phyloP scores from a whole-genome alignment of 64 coral and sea anemone genomes.

The Dendrophyllia cribrosa region DNA sequence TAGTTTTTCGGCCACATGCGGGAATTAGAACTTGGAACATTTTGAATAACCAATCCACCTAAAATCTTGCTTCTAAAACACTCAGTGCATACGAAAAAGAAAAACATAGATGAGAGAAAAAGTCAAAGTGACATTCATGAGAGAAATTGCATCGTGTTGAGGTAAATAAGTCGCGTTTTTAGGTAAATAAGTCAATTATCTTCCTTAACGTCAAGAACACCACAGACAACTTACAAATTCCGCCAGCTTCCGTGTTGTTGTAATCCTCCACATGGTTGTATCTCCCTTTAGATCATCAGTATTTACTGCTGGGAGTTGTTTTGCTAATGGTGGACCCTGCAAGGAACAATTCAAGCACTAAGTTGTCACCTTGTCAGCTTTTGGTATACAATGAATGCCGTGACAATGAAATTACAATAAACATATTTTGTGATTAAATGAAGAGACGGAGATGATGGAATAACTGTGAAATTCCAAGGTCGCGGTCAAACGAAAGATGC shows the following conservation, averaged over 20 bases:
- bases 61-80: no score
- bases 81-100: no score
- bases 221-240: conserved; percentile 72
- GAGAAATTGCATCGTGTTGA: neutral
- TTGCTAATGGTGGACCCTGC: neutral
- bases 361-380: neutral
- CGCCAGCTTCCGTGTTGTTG: conserved; percentile 74
- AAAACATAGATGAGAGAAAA: no score
- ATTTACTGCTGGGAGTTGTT: neutral
- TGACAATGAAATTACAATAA: neutral
- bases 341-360: neutral
- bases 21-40: no score
- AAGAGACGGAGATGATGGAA: neutral
- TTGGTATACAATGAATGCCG: neutral
- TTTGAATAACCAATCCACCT: no score
- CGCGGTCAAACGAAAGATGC: conserved; percentile 3
- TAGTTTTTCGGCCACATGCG: no score
- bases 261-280: conserved; percentile 70
- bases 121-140: neutral
- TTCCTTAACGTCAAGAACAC: neutral
- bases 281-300: neutral
- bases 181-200: neutral
- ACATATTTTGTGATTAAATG: conserved; percentile 1
- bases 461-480: neutral
- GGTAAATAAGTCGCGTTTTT: no score